phyloP scores from a whole-genome alignment of 2,888 invertebrate species.

The Tridacna gigas region DNA sequence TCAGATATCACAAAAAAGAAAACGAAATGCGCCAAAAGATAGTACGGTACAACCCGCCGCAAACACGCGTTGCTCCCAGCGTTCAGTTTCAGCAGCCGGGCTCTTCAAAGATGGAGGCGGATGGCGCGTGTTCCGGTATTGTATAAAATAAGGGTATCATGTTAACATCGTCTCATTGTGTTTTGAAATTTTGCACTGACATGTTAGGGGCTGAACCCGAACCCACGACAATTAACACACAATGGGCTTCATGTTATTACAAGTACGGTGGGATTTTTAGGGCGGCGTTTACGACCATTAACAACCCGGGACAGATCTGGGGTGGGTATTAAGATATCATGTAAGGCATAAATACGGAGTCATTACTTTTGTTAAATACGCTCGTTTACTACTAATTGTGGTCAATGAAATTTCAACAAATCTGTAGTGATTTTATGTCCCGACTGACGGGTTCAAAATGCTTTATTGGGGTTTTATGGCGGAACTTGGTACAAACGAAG shows the following conservation, averaged over 20 bases:
- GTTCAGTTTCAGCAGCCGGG: constrained; percentile 19
- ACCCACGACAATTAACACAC: constrained; percentile 33
- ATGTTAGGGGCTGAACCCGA: constrained; percentile 24
- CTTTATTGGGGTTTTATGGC: constrained; percentile 43
- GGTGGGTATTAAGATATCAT: constrained; percentile 57
- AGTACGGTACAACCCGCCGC: background rate
- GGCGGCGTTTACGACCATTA: constrained; percentile 31
- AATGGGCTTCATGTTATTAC: constrained; percentile 44
- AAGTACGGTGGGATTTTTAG: constrained; percentile 48
- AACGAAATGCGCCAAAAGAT: background rate
- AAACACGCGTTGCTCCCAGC: constrained; percentile 18
- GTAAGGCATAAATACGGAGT: constrained; percentile 48
- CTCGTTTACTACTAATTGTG: constrained; percentile 52
- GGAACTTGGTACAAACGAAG: constrained; percentile 21
- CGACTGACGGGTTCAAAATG: constrained; percentile 25
- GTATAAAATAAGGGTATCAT: constrained; percentile 29
- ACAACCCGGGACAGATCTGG: constrained; percentile 17
- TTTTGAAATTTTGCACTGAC: constrained; percentile 26
- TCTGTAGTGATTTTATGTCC: constrained; percentile 15
- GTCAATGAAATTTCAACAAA: constrained; percentile 49
- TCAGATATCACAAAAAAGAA: background rate
- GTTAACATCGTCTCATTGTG: constrained; percentile 27
- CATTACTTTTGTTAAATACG: constrained; percentile 62
- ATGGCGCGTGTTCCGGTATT: constrained; percentile 29
- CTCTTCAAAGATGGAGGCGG: constrained; percentile 20